Evolutionary conservation across 2,888 invertebrate species (phyloP).

Genomic region (Notocelia uddmanniana): DNA sequence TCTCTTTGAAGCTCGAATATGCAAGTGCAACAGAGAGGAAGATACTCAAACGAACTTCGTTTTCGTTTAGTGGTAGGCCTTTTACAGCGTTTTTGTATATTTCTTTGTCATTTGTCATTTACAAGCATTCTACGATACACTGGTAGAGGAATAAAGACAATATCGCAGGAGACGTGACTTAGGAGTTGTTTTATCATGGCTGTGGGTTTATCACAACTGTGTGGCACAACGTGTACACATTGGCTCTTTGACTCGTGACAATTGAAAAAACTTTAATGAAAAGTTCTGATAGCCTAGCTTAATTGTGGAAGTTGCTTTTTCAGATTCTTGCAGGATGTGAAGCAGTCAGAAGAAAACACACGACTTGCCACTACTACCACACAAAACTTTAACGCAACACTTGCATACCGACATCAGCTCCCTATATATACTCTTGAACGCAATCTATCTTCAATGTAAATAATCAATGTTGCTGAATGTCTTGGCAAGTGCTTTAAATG

Average conservation of each 20-base stretch:
- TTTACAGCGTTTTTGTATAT: not conserved
- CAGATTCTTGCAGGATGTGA: conserved; percentile 25
- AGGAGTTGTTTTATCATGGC: too few relatives aligned
- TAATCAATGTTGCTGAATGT: conserved; percentile 75
- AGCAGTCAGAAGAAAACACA: conserved; percentile 6
- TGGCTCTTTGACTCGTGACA: not conserved
- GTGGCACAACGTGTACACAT: not conserved
- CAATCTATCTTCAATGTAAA: conserved; percentile 62
- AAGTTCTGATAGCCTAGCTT: not conserved
- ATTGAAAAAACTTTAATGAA: too few relatives aligned
- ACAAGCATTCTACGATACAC: too few relatives aligned
- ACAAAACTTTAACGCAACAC: conserved; percentile 55
- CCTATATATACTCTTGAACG: conserved; percentile 41
- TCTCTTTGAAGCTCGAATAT: too few relatives aligned
- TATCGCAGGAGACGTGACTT: too few relatives aligned
- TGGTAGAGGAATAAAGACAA: too few relatives aligned
- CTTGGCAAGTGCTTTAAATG: conserved; percentile 81
- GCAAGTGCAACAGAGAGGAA: too few relatives aligned
- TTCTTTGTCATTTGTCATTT: not conserved
- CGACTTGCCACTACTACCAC: conserved; percentile 48
- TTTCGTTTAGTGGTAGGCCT: too few relatives aligned
- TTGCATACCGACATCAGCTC: conserved; percentile 66
- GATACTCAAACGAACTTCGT: too few relatives aligned
- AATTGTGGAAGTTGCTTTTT: not conserved
- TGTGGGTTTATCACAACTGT: too few relatives aligned